phyloP scores from a whole-genome alignment of 2,888 invertebrate genomes.

The Micoletzkya japonica region DNA sequence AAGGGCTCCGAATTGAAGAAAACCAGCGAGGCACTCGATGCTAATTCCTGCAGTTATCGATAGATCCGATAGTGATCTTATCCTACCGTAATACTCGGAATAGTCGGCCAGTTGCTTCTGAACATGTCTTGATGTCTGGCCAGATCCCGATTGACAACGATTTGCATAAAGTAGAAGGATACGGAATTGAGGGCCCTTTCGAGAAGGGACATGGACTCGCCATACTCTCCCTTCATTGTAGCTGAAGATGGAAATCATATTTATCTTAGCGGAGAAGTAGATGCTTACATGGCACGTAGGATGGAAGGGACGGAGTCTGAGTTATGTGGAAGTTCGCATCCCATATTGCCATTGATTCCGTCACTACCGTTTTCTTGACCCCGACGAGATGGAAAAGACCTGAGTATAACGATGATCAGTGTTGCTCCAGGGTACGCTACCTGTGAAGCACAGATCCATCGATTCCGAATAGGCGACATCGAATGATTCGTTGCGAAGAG shows the following conservation, averaged over 20 bases:
- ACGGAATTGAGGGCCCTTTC: slow-evolving; percentile 9
- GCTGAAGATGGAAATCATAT: background rate
- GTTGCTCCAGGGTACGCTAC: background rate
- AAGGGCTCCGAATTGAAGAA: slow-evolving; percentile 45
- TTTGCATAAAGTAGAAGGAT: background rate
- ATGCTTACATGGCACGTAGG: slow-evolving; percentile 34
- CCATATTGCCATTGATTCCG: slow-evolving; percentile 10
- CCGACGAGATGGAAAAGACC: slow-evolving; percentile 23
- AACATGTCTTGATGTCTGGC: background rate
- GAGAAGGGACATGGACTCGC: background rate
- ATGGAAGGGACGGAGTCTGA: slow-evolving; percentile 37
- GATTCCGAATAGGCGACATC: slow-evolving; percentile 18
- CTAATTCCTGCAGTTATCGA: slow-evolving; percentile 28
- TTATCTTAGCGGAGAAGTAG: background rate
- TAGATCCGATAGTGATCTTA: too few relatives aligned
- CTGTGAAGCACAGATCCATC: slow-evolving; percentile 12
- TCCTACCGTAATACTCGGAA: background rate
- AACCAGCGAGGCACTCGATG: slow-evolving; percentile 36
- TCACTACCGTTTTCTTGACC: slow-evolving; percentile 6
- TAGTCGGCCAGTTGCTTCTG: background rate
- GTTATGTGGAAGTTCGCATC: slow-evolving; percentile 39
- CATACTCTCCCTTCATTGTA: background rate
- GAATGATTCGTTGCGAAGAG: background rate
- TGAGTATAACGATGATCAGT: too few relatives aligned
- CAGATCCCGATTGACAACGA: background rate